Conservation (phyloP, 2,888 invertebrate genomes). For the Campoletis raptor region DNA sequence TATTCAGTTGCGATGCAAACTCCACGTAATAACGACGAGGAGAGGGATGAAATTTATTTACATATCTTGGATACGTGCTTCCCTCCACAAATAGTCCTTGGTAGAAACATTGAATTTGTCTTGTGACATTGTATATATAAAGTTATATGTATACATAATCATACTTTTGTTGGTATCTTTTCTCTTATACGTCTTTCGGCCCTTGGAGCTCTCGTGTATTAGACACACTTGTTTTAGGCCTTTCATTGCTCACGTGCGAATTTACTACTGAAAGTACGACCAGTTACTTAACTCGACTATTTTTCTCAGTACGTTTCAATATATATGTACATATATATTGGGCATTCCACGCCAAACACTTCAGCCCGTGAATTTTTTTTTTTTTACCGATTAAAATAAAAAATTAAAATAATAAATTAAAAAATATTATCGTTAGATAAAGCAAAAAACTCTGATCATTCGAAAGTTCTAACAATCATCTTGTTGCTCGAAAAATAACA, state of each 20-base stretch:
- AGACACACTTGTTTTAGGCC: constrained; percentile 82
- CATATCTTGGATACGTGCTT: constrained; percentile 32
- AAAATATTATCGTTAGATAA: background rate
- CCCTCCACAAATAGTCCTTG: constrained; percentile 24
- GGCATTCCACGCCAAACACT: background rate
- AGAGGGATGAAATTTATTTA: constrained; percentile 35
- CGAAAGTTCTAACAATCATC: background rate
- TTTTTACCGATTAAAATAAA: background rate
- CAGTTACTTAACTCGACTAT: constrained; percentile 84
- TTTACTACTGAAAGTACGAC: constrained; percentile 81
- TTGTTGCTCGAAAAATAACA: background rate
- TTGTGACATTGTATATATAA: constrained; percentile 30
- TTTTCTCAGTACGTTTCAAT: constrained; percentile 78
- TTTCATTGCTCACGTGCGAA: constrained; percentile 82
- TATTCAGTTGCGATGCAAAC: constrained; percentile 56
- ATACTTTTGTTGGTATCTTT: constrained; percentile 13
- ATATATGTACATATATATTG: constrained; percentile 40
- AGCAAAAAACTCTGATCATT: background rate
- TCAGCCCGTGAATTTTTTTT: background rate
- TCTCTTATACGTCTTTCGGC: constrained; percentile 35
- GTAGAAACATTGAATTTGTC: constrained; percentile 53
- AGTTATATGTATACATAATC: background rate
- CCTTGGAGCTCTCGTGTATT: constrained; percentile 73
- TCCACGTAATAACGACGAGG: constrained; percentile 28
- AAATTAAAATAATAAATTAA: too few relatives aligned